phyloP scores from a whole-genome alignment of 2,888 invertebrate genomes.

The Drosophila anomalata region DNA sequence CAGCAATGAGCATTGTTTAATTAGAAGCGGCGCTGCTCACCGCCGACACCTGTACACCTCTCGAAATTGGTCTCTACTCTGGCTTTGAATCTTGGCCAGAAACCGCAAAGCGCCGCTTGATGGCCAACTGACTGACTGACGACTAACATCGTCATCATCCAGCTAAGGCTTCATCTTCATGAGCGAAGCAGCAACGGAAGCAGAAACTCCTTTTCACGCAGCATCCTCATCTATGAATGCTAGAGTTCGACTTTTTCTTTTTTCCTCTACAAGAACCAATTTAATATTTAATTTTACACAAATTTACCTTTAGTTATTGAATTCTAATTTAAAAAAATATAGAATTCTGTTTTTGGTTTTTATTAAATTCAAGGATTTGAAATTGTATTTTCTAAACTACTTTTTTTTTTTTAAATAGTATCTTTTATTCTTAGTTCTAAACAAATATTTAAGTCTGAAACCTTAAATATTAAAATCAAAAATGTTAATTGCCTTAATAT shows the following conservation, averaged over 20 bases:
- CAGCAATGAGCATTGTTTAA: slow-evolving; percentile 66
- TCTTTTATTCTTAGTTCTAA: too few species aligned
- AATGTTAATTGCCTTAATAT: too few species aligned
- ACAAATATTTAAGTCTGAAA: background rate
- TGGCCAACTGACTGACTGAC: slow-evolving; percentile 76
- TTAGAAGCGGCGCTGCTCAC: slow-evolving; percentile 66
- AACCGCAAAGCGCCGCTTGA: slow-evolving; percentile 75
- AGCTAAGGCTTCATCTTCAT: slow-evolving; percentile 18
- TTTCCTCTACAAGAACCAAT: background rate
- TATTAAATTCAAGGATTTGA: too few species aligned
- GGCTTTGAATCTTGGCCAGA: slow-evolving; percentile 38
- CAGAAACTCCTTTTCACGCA: slow-evolving; percentile 27
- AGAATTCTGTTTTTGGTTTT: background rate
- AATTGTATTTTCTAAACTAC: too few species aligned
- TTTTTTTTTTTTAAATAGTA: too few species aligned
- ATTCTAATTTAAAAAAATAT: background rate
- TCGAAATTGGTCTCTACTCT: slow-evolving; percentile 11
- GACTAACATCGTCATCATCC: slow-evolving; percentile 17
- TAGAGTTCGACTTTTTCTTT: background rate
- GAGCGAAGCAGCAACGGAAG: slow-evolving; percentile 47
- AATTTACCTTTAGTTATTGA: background rate
- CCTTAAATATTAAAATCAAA: background rate
- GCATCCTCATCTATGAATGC: slow-evolving; percentile 35
- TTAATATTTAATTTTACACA: too few species aligned
- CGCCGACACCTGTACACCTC: slow-evolving; percentile 66